These are phyloP conservation scores for Noturus placidus DNA, from an alignment of 2,113 vertebrate species.

Conservation along the genomic window DNA sequence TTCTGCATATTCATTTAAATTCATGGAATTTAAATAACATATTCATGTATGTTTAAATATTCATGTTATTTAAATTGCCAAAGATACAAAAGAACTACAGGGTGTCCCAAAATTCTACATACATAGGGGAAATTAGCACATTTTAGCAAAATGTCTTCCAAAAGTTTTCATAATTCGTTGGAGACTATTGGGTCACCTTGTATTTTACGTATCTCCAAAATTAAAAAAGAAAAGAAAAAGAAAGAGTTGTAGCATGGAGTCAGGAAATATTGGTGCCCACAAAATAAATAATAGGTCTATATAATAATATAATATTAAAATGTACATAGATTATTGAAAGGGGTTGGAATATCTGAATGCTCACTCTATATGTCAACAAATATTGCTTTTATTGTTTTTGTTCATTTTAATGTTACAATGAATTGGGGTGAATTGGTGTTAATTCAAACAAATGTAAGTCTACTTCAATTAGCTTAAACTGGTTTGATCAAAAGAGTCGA, in stretches of 20 bases:
- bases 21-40: too few species aligned
- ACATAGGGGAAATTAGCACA: too few species aligned
- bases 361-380: neutral
- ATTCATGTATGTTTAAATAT: too few species aligned
- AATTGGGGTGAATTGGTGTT: neutral
- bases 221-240: neutral
- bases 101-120: too few species aligned
- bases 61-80: neutral
- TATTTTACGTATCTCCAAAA: neutral
- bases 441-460: neutral
- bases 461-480: neutral
- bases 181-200: too few species aligned
- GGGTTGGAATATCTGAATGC: neutral
- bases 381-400: neutral
- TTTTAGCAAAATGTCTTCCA: too few species aligned
- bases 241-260: neutral
- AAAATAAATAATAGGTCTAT: neutral
- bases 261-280: neutral
- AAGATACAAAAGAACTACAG: too few species aligned
- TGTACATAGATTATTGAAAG: neutral
- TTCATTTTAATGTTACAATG: neutral
- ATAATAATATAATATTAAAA: neutral
- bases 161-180: too few species aligned
- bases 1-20: too few species aligned
- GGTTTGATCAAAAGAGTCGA: neutral